Evolutionary conservation across 2,888 invertebrate species (phyloP).

Genomic region (Cheilosia vulpina): DNA sequence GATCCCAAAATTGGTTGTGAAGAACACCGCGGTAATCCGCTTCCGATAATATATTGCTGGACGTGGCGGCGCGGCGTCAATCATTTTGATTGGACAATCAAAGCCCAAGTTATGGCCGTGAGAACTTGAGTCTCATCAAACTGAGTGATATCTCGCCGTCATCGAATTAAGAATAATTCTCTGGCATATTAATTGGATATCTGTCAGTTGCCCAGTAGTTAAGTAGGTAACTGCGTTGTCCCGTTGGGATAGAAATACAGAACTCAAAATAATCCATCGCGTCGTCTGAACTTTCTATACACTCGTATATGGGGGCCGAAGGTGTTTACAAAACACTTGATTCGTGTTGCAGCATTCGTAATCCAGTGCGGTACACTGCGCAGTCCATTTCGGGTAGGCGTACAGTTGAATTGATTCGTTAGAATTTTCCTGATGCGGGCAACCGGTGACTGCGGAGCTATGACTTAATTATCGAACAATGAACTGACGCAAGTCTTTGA

Average conservation of each 20-base stretch:
- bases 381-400: constrained; percentile 40
- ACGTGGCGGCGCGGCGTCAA: constrained; percentile 48
- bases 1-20: constrained; percentile 46
- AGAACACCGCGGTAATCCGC: constrained; percentile 56
- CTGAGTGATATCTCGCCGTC: constrained; percentile 49
- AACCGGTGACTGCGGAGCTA: constrained; percentile 39
- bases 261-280: constrained; percentile 22
- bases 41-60: constrained; percentile 42
- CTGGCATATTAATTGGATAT: constrained; percentile 51
- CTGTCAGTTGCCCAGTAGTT: constrained; percentile 58
- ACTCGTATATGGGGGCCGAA: constrained; percentile 4
- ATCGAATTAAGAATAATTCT: constrained; percentile 38
- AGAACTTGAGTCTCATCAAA: constrained; percentile 37
- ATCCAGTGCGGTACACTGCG: constrained; percentile 30
- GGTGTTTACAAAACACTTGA: constrained; percentile 64
- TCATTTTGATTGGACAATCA: constrained; percentile 67
- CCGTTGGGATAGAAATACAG: constrained; percentile 26
- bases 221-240: constrained; percentile 47
- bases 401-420: constrained; percentile 59
- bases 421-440: constrained; percentile 20
- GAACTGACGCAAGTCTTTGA: constrained; percentile 57
- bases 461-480: constrained; percentile 56
- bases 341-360: constrained; percentile 45
- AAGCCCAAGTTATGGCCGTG: constrained; percentile 52
- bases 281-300: constrained; percentile 48